phyloP scores from a whole-genome alignment of 2,113 vertebrate species.

The Gorsachius goisagi region DNA sequence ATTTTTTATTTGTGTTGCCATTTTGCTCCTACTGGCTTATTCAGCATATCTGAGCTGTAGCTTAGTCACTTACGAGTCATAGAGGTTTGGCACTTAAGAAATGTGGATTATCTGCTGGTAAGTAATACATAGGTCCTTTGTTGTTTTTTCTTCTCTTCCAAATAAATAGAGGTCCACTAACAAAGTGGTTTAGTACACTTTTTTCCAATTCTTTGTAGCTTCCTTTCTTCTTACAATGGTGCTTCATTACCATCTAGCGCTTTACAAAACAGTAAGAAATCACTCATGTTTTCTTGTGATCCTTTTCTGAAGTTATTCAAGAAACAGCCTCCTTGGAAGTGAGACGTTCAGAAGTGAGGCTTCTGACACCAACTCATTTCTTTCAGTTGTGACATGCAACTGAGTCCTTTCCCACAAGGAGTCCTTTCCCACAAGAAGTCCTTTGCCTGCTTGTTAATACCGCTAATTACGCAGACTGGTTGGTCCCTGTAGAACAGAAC shows the following conservation, averaged over 20 bases:
- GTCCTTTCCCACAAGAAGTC: neutral
- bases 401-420: neutral
- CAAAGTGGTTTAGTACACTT: neutral
- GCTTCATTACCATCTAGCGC: neutral
- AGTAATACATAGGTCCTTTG: neutral
- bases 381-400: neutral
- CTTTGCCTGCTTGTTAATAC: neutral
- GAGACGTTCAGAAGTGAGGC: neutral
- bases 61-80: neutral
- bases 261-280: neutral
- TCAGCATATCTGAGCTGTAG: neutral
- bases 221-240: neutral
- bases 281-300: neutral
- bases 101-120: neutral
- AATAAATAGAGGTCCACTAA: neutral
- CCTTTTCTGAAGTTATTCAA: neutral
- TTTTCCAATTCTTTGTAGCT: neutral
- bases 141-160: neutral
- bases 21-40: neutral
- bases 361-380: neutral
- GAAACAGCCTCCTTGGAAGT: neutral
- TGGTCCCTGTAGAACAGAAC: neutral
- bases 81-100: neutral
- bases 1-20: neutral
- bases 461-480: neutral